Conservation (phyloP, 1,140 invertebrate genomes). For the Lepidotrigona ventralis region DNA sequence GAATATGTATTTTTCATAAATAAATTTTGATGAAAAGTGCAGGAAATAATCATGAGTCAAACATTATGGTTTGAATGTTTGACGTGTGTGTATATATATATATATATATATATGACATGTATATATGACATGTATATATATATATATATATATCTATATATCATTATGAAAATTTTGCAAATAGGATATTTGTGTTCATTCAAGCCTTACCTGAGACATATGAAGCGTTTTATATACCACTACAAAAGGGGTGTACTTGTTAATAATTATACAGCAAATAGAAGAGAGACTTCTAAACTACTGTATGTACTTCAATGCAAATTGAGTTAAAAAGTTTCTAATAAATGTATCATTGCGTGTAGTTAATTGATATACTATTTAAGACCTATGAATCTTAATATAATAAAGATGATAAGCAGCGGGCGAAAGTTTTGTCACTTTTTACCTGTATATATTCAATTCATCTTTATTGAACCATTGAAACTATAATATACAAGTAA, state of each 20-base stretch:
- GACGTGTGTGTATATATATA: neutral
- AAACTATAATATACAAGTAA: conserved; percentile 59
- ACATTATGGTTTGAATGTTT: conserved; percentile 19
- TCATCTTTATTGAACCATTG: conserved; percentile 59
- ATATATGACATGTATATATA: neutral
- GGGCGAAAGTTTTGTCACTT: neutral
- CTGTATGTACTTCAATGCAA: conserved; percentile 33
- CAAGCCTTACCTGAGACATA: conserved; percentile 45
- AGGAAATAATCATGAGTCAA: neutral
- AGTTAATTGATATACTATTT: conserved; percentile 29
- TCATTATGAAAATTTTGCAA: conserved; percentile 2
- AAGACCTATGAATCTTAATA: conserved; percentile 31
- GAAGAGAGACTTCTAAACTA: conserved; percentile 23
- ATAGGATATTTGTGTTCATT: conserved; percentile 31
- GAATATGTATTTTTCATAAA: conserved; percentile 14
- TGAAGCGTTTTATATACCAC: conserved; percentile 51
- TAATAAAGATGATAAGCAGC: conserved; percentile 41
- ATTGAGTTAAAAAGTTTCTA: conserved; percentile 39
- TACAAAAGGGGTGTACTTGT: conserved; percentile 35
- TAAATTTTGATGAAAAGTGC: neutral
- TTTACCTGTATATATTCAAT: conserved; percentile 26
- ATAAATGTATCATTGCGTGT: conserved; percentile 39
- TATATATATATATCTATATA: neutral
- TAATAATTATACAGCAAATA: conserved; percentile 30
- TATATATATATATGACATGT: too few species aligned